These are phyloP conservation scores for Rhodeus uyekii DNA, from an alignment of 2,797 vertebrate species.

Conservation along the genomic window DNA sequence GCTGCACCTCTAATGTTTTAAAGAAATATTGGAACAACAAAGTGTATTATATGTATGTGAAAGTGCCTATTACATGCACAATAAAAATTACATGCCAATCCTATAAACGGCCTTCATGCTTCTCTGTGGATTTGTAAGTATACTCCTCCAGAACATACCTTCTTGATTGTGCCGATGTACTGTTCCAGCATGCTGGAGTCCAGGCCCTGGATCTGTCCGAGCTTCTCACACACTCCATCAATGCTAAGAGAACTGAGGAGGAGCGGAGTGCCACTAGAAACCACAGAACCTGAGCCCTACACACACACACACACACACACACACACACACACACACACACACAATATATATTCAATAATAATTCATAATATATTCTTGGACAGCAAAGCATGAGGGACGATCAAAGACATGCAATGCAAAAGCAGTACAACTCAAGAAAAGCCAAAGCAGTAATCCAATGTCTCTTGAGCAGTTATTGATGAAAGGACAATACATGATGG, in stretches of 20 bases:
- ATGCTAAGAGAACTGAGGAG: conserved; percentile 88
- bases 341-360: background rate
- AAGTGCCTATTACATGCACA: background rate
- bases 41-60: background rate
- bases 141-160: conserved; percentile 74
- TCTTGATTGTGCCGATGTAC: conserved; percentile 88
- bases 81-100: background rate
- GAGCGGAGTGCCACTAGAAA: conserved; percentile 60
- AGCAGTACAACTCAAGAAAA: conserved; percentile 8
- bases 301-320: conserved; percentile 40
- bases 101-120: background rate
- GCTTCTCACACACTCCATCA: conserved; percentile 86
- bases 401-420: conserved; percentile 2
- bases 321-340: conserved; percentile 41
- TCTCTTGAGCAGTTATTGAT: background rate
- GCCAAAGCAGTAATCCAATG: background rate
- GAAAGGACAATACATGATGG: background rate
- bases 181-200: conserved; percentile 87
- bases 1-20: background rate
- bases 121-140: background rate
- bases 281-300: conserved; percentile 65
- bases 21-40: background rate
- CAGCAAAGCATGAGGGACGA: background rate
- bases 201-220: conserved; percentile 88
- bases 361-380: background rate